These are phyloP conservation scores for Steatocranus sp. DNA, from an alignment of 2,797 vertebrate genomes.

Conservation along the genomic window DNA sequence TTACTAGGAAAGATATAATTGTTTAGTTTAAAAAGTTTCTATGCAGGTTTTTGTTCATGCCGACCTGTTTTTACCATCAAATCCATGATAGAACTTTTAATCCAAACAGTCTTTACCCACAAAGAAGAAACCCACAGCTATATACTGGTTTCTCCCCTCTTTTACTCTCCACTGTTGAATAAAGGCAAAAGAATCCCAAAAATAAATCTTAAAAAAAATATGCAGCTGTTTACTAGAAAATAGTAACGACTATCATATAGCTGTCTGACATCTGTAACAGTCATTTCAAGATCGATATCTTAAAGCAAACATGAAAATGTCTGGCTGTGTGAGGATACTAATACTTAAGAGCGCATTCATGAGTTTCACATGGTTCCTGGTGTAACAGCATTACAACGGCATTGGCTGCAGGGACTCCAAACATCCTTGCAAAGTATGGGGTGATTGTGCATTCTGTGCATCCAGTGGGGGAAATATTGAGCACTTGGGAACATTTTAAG, in stretches of 20 bases:
- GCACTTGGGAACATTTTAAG: not conserved
- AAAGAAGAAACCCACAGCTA: not conserved
- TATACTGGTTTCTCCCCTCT: not conserved
- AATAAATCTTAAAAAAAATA: not conserved
- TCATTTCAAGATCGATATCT: not conserved
- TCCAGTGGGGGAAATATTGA: not conserved
- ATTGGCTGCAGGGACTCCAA: not conserved
- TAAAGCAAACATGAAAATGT: not conserved
- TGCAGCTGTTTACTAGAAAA: not conserved
- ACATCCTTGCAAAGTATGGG: not conserved
- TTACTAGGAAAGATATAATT: not conserved
- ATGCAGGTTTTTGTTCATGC: not conserved
- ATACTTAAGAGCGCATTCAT: not conserved
- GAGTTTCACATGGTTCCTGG: not conserved
- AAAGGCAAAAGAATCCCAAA: not conserved
- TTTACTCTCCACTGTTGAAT: not conserved
- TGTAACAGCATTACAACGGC: not conserved
- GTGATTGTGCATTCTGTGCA: not conserved
- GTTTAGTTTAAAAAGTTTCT: not conserved
- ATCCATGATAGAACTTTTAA: not conserved
- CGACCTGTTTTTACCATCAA: not conserved
- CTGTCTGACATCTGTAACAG: not conserved
- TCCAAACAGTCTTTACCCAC: not conserved
- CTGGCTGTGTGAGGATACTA: not conserved
- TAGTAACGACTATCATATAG: not conserved